These are phyloP conservation scores for Xylota segnis DNA, from an alignment of 2,888 invertebrate species.

Conservation along the genomic window DNA sequence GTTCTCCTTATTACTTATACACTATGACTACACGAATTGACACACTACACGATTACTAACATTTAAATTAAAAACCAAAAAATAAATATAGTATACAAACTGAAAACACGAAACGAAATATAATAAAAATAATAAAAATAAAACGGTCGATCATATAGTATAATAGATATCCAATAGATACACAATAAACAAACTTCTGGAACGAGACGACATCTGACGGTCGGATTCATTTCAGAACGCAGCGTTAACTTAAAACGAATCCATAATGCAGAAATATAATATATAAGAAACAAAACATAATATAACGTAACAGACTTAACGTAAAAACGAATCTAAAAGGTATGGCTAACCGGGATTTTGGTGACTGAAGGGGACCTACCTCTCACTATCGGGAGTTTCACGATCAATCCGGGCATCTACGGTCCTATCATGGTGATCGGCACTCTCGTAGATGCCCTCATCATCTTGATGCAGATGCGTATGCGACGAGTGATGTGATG, in stretches of 20 bases:
- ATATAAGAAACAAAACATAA: constrained; percentile 11
- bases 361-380: constrained; percentile 86
- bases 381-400: constrained; percentile 95
- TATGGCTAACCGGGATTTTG: constrained; percentile 66
- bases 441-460: constrained; percentile 95
- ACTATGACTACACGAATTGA: constrained; percentile 38
- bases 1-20: constrained; percentile 72
- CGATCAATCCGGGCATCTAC: constrained; percentile 89
- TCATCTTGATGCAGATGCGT: constrained; percentile 89
- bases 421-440: constrained; percentile 90
- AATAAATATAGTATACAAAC: background rate
- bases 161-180: constrained; percentile 22
- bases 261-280: constrained; percentile 26
- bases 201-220: background rate
- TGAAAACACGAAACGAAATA: background rate
- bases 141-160: constrained; percentile 6
- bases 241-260: constrained; percentile 7
- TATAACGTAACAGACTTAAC: constrained; percentile 24
- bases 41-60: constrained; percentile 42
- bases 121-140: constrained; percentile 11
- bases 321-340: constrained; percentile 9
- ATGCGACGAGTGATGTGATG: constrained; percentile 86
- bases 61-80: constrained; percentile 3
- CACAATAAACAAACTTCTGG: constrained; percentile 13
- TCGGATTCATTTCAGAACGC: background rate